Evolutionary conservation across 2,113 vertebrate genomes (phyloP), one percentile per base, ranked within the genome.

Genomic region (Sula dactylatra): DNA sequence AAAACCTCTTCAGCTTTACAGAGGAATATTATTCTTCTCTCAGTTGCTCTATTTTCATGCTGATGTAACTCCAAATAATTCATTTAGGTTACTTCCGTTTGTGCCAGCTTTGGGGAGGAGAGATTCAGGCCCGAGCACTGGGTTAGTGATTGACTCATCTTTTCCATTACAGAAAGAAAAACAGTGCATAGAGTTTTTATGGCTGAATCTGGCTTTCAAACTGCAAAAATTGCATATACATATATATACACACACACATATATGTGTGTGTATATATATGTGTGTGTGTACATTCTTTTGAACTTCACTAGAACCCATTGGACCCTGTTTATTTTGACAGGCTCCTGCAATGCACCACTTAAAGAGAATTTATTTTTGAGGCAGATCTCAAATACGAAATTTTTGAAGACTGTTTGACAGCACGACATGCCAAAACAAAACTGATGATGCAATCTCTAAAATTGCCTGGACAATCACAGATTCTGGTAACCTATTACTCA

Each of bases 1-100:
- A 82, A 94, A 97, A 94, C 86, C 26, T 94, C 50, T 93, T 93
- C 88, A 84, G 59, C 54, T 93, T 65, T 61, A 91, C 78, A 85
- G 34, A 65, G 16, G 40, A 74, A 38, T n/a, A 7, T 93, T 88
- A 81, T 73, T 96, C 67, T 92, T 83, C 77, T 71, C 52, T 52
- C 52, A 44, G 31, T 44, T 76, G 38, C 64, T 93, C 54, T 85
- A 34, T 29, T 93, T 95, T 83, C 59, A 18, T 74, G 77, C 42
- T 95, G 80, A 22, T 92, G 13, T 40, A 69, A 76, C 52, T 88
- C 82, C 80, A 93, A 59, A 79, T 66, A 89, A 79, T 59, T 81
- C 7, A 27, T 66, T 81, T 58, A 4, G 12, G 59, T 89, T 78
- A 27, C 47, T 92, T 87, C 55, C 64, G 16, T 66, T 96, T 72